These are phyloP conservation scores for Enteromius unitaeniatus DNA, from an alignment of 2,797 vertebrate species.

Conservation along the genomic window DNA sequence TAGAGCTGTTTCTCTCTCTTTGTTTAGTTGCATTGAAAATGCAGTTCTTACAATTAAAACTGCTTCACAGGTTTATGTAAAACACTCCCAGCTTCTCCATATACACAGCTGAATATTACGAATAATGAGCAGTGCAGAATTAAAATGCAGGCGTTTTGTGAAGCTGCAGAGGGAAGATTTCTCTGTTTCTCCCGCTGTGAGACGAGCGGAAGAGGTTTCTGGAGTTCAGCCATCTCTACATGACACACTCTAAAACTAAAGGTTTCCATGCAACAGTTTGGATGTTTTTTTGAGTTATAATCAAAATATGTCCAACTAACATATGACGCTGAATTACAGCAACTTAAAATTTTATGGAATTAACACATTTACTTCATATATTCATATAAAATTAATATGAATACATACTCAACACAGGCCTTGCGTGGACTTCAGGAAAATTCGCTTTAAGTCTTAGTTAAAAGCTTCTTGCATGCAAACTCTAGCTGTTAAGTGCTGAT, in stretches of 20 bases:
- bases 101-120: not conserved
- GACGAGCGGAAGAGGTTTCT: not conserved
- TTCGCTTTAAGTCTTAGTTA: not conserved
- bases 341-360: not conserved
- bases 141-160: not conserved
- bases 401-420: not conserved
- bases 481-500: conserved; percentile 31
- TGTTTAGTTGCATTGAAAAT: not conserved
- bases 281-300: not conserved
- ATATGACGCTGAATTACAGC: not conserved
- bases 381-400: no score
- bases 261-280: not conserved
- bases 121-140: not conserved
- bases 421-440: not conserved
- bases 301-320: not conserved
- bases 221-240: not conserved
- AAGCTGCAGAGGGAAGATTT: not conserved
- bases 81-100: not conserved
- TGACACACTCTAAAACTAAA: not conserved
- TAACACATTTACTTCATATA: no score
- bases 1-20: not conserved
- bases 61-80: not conserved
- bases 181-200: no score
- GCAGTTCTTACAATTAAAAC: not conserved
- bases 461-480: not conserved